Conservation (phyloP, 2,113 vertebrate genomes). For the Loxodonta africana region DNA sequence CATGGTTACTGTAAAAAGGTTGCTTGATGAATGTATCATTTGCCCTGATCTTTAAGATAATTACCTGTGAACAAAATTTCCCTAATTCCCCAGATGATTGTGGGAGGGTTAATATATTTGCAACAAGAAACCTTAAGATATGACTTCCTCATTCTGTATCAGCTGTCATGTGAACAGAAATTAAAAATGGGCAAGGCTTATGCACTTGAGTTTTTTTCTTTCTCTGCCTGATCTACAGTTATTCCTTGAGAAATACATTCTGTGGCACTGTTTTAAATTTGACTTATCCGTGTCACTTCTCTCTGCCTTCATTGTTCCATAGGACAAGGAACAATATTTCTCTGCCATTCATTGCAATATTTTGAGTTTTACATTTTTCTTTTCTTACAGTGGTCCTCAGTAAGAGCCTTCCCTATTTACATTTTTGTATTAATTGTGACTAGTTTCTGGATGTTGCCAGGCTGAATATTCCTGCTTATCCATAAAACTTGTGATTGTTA, state of each 20-base stretch:
- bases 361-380: neutral
- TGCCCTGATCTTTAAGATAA: constrained; percentile 61
- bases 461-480: neutral
- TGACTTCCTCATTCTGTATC: constrained; percentile 30
- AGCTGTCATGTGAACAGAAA: constrained; percentile 56
- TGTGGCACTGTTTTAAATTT: constrained; percentile 60
- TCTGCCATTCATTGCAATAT: neutral
- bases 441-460: neutral
- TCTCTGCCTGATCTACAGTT: neutral
- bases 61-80: neutral
- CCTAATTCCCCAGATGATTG: neutral
- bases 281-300: neutral
- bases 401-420: neutral
- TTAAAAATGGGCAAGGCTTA: constrained; percentile 38
- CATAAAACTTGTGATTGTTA: neutral
- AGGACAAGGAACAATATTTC: neutral
- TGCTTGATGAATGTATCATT: constrained; percentile 2
- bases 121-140: constrained; percentile 12
- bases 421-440: neutral
- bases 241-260: constrained; percentile 59
- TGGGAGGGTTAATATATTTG: constrained; percentile 46
- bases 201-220: constrained; percentile 52
- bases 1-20: neutral
- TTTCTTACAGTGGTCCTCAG: neutral
- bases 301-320: constrained; percentile 4